Evolutionary conservation across 2,113 vertebrate species (phyloP).

Genomic region (Malurus melanocephalus): DNA sequence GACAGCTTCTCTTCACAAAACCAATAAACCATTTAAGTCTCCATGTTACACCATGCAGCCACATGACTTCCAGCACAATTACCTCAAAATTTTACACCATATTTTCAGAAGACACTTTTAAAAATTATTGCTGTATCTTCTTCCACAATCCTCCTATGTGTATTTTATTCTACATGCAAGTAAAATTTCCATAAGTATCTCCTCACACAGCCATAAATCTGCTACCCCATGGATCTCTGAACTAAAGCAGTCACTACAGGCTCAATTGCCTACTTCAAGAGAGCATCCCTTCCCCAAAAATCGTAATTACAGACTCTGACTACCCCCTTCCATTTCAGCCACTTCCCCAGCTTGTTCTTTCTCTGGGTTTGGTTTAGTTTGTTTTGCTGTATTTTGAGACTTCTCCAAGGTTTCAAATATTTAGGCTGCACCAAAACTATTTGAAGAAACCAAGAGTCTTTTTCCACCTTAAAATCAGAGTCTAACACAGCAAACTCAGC

Average conservation of each 20-base stretch:
- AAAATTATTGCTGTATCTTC: neutral
- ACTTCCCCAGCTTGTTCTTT: conserved; percentile 4
- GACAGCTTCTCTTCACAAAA: neutral
- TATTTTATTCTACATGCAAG: neutral
- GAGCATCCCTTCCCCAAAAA: neutral
- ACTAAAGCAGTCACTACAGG: neutral
- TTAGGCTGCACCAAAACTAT: conserved; percentile 38
- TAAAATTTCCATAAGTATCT: neutral
- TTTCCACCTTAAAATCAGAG: conserved; percentile 47
- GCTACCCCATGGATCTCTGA: neutral
- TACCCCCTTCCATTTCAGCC: conserved; percentile 5
- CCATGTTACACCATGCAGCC: neutral
- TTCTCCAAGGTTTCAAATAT: conserved; percentile 38
- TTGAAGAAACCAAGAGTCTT: conserved; percentile 29
- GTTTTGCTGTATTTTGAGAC: conserved; percentile 36
- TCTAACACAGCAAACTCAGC: conserved; percentile 28
- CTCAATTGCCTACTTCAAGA: neutral
- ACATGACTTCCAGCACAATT: neutral
- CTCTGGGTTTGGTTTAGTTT: conserved; percentile 2
- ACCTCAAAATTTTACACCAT: neutral
- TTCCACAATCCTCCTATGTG: neutral
- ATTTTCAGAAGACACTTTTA: neutral
- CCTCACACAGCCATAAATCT: neutral
- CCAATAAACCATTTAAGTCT: neutral
- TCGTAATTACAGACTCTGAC: neutral